Evolutionary conservation across 2,888 invertebrate genomes (phyloP).

Genomic region (Dugesia japonica): DNA sequence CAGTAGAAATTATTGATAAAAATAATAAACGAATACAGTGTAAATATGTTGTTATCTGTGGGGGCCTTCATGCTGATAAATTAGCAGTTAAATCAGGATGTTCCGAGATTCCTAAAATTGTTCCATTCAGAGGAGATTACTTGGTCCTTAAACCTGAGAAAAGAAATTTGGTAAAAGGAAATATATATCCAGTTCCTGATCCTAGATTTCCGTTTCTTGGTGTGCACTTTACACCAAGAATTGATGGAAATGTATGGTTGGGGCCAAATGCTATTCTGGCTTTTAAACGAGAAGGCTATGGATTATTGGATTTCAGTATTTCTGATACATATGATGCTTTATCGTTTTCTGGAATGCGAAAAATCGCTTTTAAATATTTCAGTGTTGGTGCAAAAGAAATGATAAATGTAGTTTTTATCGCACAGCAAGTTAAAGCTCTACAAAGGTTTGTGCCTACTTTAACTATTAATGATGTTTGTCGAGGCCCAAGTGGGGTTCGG

Average conservation of each 20-base stretch:
- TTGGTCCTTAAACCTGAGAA: slow-evolving; percentile 65
- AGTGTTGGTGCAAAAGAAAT: slow-evolving; percentile 16
- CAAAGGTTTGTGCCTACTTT: slow-evolving; percentile 60
- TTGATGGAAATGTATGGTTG: slow-evolving; percentile 82
- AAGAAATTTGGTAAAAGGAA: slow-evolving; percentile 63
- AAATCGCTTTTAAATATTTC: not conserved
- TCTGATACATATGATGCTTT: slow-evolving; percentile 48
- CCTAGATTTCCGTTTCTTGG: slow-evolving; percentile 88
- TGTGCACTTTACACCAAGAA: slow-evolving; percentile 84
- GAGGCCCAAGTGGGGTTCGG: slow-evolving; percentile 80
- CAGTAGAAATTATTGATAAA: slow-evolving; percentile 26
- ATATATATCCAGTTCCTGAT: slow-evolving; percentile 96
- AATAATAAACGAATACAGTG: slow-evolving; percentile 46
- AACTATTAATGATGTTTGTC: slow-evolving; percentile 58
- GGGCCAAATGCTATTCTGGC: slow-evolving; percentile 95
- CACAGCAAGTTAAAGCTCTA: slow-evolving; percentile 25
- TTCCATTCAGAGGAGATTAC: slow-evolving; percentile 92
- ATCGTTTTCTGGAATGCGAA: slow-evolving; percentile 33
- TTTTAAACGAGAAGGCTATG: slow-evolving; percentile 82
- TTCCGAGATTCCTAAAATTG: slow-evolving; percentile 59
- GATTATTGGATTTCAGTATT: slow-evolving; percentile 49
- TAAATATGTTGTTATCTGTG: slow-evolving; percentile 77
- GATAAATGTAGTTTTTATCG: not conserved
- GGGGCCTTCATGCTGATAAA: slow-evolving; percentile 78
- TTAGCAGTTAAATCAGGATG: slow-evolving; percentile 77